These are phyloP conservation scores for Xestia rhomboidea DNA, from an alignment of 2,888 invertebrate genomes.

Conservation along the genomic window DNA sequence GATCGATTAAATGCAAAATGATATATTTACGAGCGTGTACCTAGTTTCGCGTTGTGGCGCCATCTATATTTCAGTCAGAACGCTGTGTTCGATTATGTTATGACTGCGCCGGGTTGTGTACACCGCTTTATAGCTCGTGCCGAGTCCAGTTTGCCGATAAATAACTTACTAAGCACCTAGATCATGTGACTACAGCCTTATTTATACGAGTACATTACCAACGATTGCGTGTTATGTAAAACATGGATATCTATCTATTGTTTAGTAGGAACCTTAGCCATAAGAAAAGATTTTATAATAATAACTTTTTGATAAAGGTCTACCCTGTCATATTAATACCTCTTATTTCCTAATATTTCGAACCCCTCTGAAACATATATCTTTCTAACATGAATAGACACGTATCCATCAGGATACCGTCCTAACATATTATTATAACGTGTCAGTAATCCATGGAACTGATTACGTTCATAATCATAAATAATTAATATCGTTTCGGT, in stretches of 20 bases:
- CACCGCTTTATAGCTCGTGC: conserved; percentile 71
- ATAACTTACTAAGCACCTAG: conserved; percentile 73
- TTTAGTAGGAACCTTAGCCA: background rate
- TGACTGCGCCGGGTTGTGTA: conserved; percentile 67
- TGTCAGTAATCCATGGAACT: conserved; percentile 54
- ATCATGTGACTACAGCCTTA: conserved; percentile 71
- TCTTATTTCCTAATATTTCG: background rate
- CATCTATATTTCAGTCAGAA: conserved; percentile 75
- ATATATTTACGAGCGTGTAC: conserved; percentile 81
- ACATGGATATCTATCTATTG: conserved; percentile 25
- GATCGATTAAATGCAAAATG: conserved; percentile 79
- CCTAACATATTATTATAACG: conserved; percentile 54
- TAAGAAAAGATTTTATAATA: background rate
- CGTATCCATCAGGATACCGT: conserved; percentile 26
- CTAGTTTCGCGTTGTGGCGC: conserved; percentile 77
- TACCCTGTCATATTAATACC: background rate
- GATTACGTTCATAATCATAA: conserved; percentile 59
- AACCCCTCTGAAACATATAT: background rate
- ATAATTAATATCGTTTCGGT: conserved; percentile 68
- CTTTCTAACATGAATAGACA: conserved; percentile 31
- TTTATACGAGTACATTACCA: conserved; percentile 63
- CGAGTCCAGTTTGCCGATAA: conserved; percentile 70
- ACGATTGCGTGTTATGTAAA: conserved; percentile 42
- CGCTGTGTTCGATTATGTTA: conserved; percentile 68
- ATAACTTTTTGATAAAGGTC: background rate